phyloP scores from a whole-genome alignment of 1,140 invertebrate species.

The Pogonognathellus flavescens region DNA sequence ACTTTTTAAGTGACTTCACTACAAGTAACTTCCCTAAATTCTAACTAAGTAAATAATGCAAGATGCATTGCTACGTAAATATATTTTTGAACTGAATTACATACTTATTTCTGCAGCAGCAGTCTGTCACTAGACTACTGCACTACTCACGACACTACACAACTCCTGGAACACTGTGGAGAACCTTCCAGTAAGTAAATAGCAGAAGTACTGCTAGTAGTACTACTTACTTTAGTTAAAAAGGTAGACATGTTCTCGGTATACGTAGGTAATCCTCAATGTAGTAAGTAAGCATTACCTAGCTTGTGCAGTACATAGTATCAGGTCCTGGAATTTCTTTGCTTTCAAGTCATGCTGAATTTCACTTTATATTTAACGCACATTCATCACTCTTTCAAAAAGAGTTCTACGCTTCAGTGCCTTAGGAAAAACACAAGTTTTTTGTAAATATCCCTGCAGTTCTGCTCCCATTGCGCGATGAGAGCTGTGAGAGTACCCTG shows the following conservation, averaged over 20 bases:
- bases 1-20: slow-evolving; percentile 39
- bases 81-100: not conserved
- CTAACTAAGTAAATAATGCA: slow-evolving; percentile 44
- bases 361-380: slow-evolving; percentile 15
- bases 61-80: not conserved
- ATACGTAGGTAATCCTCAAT: not conserved
- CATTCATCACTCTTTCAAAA: not conserved
- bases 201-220: no score
- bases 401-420: slow-evolving; percentile 2
- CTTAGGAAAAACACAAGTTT: slow-evolving; percentile 1
- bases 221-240: not conserved
- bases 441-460: slow-evolving; percentile 10
- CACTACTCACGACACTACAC: not conserved
- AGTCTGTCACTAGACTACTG: not conserved
- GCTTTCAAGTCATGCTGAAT: slow-evolving; percentile 31
- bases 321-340: no score
- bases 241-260: not conserved
- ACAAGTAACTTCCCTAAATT: not conserved
- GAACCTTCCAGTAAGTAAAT: no score
- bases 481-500: no score
- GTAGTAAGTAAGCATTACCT: not conserved
- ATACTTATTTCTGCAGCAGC: not conserved
- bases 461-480: not conserved
- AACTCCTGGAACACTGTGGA: no score
- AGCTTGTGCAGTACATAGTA: not conserved